Base-by-base conservation (phyloP, 2,888 invertebrate genomes). In the Dynastes grantii region DNA sequence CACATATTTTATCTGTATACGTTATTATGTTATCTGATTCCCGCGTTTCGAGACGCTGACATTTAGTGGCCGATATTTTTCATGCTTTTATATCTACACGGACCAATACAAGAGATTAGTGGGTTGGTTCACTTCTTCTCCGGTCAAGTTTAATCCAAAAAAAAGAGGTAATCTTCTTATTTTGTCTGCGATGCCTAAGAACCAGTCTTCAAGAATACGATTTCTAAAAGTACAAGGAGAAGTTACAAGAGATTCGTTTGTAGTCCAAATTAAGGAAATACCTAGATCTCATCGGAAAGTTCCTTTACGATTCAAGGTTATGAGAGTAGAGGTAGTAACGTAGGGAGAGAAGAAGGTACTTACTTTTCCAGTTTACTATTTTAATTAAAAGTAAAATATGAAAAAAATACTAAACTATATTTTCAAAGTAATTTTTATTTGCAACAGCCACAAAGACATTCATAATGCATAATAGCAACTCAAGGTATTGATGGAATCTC, bases 1-100 rank as follows among this genome's bases (percentile, higher is more conserved):
- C 83, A 82, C 83, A 83, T 85, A 85, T 84, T 85, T 85, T 83
- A 83, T 81, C 83, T 76, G 80, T 81, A 61, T 45, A 45, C 82
- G 82, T 85, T 86, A 86, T 86, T 85, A 85, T 85, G 86, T 86
- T 86, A 86, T 86, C 86, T 85, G 86, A 85, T 86, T 81, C 81
- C 79, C 79, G 77, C 80, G 81, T 81, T 78, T 79, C 78, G 79
- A 79, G 55, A 79, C 78, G 63, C 65, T 85, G 86, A 86, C 86
- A 84, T 86, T 86, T 86, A 86, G 79, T 84, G 79, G 80, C 79
- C 80, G 79, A 81, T 81, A 82, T 82, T 82, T 82, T 83, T 83
- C 80, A 79, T 32, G 76, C 67, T 79, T 76, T 67, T 76, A 70
- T 78, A 81, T 80, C 80, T 81, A 45, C 11, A 81, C 79, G 81